Evolutionary conservation across 2,113 vertebrate genomes (phyloP), one percentile per base, ranked within the genome.

Genomic region (Willisornis vidua): DNA sequence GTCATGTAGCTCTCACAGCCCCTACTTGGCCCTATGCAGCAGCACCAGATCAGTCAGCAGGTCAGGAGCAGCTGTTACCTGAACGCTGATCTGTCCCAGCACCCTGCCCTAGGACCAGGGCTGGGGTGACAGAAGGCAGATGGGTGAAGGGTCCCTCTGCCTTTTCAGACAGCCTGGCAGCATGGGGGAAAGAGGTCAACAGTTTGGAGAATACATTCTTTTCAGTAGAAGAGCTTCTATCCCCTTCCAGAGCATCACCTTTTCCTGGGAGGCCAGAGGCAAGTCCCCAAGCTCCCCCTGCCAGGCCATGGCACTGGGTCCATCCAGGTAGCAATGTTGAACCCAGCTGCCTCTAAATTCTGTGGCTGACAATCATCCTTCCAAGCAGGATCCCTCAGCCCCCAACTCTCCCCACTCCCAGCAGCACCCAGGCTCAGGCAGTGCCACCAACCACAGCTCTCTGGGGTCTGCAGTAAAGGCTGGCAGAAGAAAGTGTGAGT

Each of bases 1-100:
- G 25, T 10, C 19, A 11, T 12, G n/a, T 39, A 80, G 24, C 24
- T 63, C 59, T 31, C 81, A 67, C 18, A 89, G 67, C 8, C 19
- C n/a, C 43, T 63, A 37, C 61, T 37, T 29, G 12, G 37, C 31
- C 48, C 26, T 0, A 0, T 9, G n/a, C 61, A 51, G 7, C 43
- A 62, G 10, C n/a, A 52, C 3, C 1, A 2, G 14, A 29, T 52
- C 19, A 31, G 10, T 2, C 3, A 4, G 33, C 37, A 76, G 45
- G 28, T 37, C 58, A 80, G 41, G 37, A 85, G 48, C 11, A 88
- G 28, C 54, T 59, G 25, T 25, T 67, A 43, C 17, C 19, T 37
- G 25, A 49, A 59, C 26, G 35, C 66, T 1, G 1, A 66, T 62
- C 18, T 52, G 24, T 28, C 65, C 15, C 14, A 61, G 83, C 28